Percentiles rank a stretch among this genome's conserved stretches.
These are phyloP conservation scores for Crepidodera aurea DNA, from an alignment of 2,888 invertebrate genomes.

Conservation along the genomic window DNA sequence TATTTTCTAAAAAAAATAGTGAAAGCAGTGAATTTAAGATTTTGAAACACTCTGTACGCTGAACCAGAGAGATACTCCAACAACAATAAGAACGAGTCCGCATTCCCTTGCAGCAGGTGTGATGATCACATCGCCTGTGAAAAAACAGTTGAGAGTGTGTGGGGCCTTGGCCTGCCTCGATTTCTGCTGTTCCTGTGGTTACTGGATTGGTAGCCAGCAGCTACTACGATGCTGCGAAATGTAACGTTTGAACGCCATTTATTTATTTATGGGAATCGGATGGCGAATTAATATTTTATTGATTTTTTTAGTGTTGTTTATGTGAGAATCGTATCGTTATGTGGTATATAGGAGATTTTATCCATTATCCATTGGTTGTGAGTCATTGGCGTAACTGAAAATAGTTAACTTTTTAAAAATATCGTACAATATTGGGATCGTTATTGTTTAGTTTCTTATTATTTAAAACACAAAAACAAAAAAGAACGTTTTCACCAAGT, in stretches of 20 bases:
- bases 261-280: constrained; percentile 19
- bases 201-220: constrained; percentile 23
- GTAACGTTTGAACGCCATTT: constrained; percentile 1
- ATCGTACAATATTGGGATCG: no score
- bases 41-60: not conserved
- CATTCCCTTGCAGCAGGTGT: constrained; percentile 48
- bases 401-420: no score
- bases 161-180: constrained; percentile 41
- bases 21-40: no score
- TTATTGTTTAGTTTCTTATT: no score
- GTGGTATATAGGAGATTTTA: not conserved
- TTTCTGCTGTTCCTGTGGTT: constrained; percentile 12
- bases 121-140: constrained; percentile 37
- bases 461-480: no score
- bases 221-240: constrained; percentile 17
- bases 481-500: no score
- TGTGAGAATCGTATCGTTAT: not conserved
- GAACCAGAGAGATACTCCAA: not conserved
- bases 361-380: not conserved
- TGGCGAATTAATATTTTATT: constrained; percentile 16
- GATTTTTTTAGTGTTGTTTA: constrained; percentile 8
- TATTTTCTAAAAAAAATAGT: no score
- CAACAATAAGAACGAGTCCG: constrained; percentile 31
- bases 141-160: constrained; percentile 42
- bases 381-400: no score